These are phyloP conservation scores for Eidolon helvum DNA, from an alignment of 2,113 vertebrate species.

Conservation along the genomic window DNA sequence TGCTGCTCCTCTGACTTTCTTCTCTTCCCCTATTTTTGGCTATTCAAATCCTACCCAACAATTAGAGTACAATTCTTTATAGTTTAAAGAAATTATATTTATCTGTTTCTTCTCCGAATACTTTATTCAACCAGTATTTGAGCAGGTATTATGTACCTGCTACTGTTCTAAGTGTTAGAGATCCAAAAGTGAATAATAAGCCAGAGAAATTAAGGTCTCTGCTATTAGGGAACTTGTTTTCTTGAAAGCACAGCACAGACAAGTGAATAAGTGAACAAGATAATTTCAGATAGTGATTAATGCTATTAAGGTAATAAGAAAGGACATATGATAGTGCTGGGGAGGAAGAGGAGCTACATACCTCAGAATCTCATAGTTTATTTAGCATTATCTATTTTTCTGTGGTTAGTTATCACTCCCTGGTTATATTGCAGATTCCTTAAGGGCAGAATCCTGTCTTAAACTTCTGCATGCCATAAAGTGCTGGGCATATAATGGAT, in stretches of 20 bases:
- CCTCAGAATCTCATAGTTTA: conserved; percentile 3
- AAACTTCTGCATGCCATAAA: background rate
- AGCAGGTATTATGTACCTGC: background rate
- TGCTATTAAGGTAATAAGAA: background rate
- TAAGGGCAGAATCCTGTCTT: background rate
- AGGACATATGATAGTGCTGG: background rate
- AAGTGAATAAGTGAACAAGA: background rate
- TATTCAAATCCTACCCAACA: background rate
- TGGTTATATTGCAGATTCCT: background rate
- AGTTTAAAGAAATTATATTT: background rate
- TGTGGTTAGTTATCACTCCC: background rate
- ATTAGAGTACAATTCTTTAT: background rate
- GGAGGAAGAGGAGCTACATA: background rate
- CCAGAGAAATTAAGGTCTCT: background rate
- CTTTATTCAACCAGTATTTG: conserved; percentile 20
- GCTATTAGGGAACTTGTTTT: conserved; percentile 16
- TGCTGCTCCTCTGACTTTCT: background rate
- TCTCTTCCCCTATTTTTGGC: background rate
- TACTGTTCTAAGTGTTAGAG: conserved; percentile 11
- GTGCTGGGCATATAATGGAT: background rate
- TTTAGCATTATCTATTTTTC: conserved; percentile 16
- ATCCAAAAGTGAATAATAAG: background rate
- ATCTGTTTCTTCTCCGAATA: conserved; percentile 33
- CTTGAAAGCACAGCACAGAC: background rate
- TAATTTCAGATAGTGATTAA: background rate